Conservation (phyloP, 1,140 invertebrate genomes). For the Tetranychus urticae region DNA sequence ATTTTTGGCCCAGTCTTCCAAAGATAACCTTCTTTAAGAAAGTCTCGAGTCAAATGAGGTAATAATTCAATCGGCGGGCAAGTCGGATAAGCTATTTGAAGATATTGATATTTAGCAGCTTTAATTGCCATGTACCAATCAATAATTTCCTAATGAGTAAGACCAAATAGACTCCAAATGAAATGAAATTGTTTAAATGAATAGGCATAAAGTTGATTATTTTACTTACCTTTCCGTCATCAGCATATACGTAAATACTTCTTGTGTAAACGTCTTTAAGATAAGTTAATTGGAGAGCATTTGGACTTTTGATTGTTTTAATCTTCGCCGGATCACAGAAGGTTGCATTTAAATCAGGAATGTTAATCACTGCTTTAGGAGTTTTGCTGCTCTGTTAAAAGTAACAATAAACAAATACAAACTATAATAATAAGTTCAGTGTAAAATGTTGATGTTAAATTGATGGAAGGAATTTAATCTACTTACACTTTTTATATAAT, state of each 20-base stretch:
- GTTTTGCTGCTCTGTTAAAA: constrained; percentile 27
- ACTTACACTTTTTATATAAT: constrained; percentile 50
- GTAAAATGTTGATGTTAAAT: no score
- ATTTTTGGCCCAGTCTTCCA: constrained; percentile 55
- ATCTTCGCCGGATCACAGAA: constrained; percentile 34
- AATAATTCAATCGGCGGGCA: constrained; percentile 47
- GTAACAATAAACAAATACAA: not conserved
- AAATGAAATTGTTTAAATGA: no score
- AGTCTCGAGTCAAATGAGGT: constrained; percentile 46
- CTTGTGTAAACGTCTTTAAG: constrained; percentile 51
- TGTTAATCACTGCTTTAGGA: constrained; percentile 50
- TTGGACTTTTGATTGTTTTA: constrained; percentile 42
- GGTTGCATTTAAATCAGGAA: constrained; percentile 59
- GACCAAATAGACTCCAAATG: not conserved
- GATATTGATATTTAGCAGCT: constrained; percentile 49
- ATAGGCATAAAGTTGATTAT: no score
- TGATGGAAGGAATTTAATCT: no score
- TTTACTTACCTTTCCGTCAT: constrained; percentile 40
- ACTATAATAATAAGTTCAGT: no score
- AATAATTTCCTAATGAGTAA: constrained; percentile 30
- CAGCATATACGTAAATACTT: constrained; percentile 64
- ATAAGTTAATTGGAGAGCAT: constrained; percentile 47
- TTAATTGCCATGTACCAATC: constrained; percentile 72
- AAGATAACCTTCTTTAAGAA: constrained; percentile 59
- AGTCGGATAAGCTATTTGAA: constrained; percentile 58